Base-by-base conservation (phyloP, 2,113 vertebrate species). In the Xiphias gladius region DNA sequence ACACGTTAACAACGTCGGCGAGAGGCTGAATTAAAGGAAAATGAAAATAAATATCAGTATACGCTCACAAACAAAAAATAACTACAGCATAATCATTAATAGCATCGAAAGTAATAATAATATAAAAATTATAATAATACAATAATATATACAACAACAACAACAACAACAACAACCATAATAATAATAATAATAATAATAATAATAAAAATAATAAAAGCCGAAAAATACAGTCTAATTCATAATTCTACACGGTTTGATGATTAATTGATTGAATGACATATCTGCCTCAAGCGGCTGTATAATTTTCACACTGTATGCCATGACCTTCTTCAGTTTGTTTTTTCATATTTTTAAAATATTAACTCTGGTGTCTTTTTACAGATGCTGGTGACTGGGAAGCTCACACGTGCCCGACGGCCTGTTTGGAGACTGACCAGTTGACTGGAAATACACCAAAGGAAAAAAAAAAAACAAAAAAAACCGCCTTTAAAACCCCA, bases 341-440 rank as follows among this genome's bases (percentile, higher is more conserved):
- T 41, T 35, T 32, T 22, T 19, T 16, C 1, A 28, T 78, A 72
- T 67, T 35, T 19, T 58, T 75, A 70, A 1, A 80, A 70, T 67
- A 70, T 80, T 58, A 80, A 84, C 37, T 46, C 43, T 69, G 8
- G 1, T 63, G 19, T 61, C 4, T 80, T 50, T 24, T 77, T 75
- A 20, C 73, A 91, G 90, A 76, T 83, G 79, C 72, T 73, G 82
- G 0, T 16, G 55, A 30, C 41, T 43, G 22, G 54, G 54, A 61
- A 57, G 76, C 70, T 58, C 72, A 7, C 70, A 41, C 57, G 54
- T 72, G 67, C 50, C 86, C 77, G 41, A 14, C 77, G 84, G 89
- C 90, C 89, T 91, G 76, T 77, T 90, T 84, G 86, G 78, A 90
- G 57, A 46, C 26, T 83, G 80, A 90, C 79, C 89, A 89, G 80